Evolutionary conservation across 2,113 vertebrate species (phyloP).

Genomic region (Thalassarche chlororhynchos): DNA sequence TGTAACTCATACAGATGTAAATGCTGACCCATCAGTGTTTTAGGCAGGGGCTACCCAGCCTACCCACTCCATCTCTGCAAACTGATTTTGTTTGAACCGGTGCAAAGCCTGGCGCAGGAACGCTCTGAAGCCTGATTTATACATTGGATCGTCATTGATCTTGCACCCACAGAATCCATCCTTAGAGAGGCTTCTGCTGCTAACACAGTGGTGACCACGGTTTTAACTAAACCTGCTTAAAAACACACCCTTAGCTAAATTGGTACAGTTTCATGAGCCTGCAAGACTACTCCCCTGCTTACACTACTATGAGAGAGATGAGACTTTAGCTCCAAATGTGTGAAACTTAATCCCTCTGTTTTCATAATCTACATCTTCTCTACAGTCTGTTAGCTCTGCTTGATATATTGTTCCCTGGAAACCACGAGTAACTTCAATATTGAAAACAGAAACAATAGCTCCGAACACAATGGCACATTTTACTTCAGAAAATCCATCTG

Average conservation of each 20-base stretch:
- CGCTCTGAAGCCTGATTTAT: background rate
- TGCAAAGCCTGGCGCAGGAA: background rate
- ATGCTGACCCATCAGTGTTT: background rate
- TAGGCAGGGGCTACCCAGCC: background rate
- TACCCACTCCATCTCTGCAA: background rate
- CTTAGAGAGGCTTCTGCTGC: background rate
- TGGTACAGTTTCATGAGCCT: background rate
- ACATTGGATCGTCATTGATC: background rate
- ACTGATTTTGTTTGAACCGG: background rate
- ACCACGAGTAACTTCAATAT: conserved; percentile 45
- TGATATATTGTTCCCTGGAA: conserved; percentile 55
- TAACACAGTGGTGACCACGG: background rate
- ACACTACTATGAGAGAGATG: background rate
- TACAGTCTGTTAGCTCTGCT: conserved; percentile 41
- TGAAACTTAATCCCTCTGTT: conserved; percentile 59
- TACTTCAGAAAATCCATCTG: conserved; percentile 17
- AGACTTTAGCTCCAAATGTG: background rate
- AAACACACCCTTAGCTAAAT: background rate
- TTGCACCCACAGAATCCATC: background rate
- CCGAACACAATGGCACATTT: conserved; percentile 26
- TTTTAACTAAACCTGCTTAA: background rate
- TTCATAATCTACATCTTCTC: conserved; percentile 52
- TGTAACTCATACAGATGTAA: background rate
- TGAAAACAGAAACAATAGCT: conserved; percentile 65
- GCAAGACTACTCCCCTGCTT: background rate